Percentiles rank a stretch among this genome's conserved stretches.
Conservation (phyloP, 1,140 invertebrate genomes). For the Lordiphosa clarofinis region DNA sequence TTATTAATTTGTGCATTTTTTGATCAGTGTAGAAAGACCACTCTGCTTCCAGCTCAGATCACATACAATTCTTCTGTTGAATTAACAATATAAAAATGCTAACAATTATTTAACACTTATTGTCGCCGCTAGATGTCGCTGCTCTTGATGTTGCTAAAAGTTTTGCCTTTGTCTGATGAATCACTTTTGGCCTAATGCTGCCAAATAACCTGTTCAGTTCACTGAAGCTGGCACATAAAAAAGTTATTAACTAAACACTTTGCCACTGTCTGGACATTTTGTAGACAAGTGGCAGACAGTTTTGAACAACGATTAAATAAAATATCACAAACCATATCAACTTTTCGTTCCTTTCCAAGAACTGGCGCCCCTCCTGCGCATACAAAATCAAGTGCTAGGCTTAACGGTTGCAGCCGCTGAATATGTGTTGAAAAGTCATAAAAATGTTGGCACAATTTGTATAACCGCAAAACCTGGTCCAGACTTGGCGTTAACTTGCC, state of each 20-base stretch:
- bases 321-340: conserved; percentile 4
- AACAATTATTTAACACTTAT: background rate
- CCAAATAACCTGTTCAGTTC: background rate
- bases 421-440: conserved; percentile 77
- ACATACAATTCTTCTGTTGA: background rate
- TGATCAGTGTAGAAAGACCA: background rate
- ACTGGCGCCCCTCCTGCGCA: too few species aligned
- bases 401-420: background rate
- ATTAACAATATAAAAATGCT: background rate
- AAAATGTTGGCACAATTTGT: conserved; percentile 77
- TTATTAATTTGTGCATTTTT: too few species aligned
- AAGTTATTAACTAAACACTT: conserved; percentile 6
- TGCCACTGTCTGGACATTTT: conserved; percentile 8
- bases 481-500: conserved; percentile 38
- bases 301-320: background rate
- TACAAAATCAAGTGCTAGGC: too few species aligned
- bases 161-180: conserved; percentile 1
- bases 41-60: too few species aligned
- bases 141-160: background rate
- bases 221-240: conserved; percentile 1
- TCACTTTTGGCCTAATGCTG: background rate
- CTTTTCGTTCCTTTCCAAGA: too few species aligned
- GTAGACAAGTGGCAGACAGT: conserved; percentile 9
- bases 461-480: conserved; percentile 33
- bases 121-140: conserved; percentile 7